Evolutionary conservation across 2,888 invertebrate species (phyloP).

Genomic region (Zelleria hepariella): DNA sequence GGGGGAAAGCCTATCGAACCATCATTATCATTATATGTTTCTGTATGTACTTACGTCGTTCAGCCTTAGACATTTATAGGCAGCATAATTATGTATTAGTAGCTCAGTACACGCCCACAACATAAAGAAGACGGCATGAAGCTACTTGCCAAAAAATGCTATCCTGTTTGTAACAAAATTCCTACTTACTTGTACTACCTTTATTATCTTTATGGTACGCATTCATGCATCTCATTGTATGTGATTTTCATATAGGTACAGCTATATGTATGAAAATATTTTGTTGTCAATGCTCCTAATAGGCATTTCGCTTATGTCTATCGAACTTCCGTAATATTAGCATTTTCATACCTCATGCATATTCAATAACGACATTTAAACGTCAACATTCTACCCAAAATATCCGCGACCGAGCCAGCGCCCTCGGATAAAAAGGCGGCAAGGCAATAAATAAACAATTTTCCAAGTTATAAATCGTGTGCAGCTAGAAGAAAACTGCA

Average conservation of each 20-base stretch:
- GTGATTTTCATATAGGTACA: too few relatives aligned
- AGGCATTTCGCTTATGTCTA: neutral
- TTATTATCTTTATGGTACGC: too few relatives aligned
- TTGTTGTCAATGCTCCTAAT: neutral
- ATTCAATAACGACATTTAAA: neutral
- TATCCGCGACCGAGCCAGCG: neutral
- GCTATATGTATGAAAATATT: neutral
- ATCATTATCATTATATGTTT: too few relatives aligned
- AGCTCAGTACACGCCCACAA: too few relatives aligned
- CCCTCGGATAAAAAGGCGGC: neutral
- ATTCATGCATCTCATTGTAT: too few relatives aligned
- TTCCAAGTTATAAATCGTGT: constrained; percentile 50
- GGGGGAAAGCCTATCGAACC: neutral
- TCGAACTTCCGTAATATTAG: neutral
- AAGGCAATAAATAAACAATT: constrained; percentile 52
- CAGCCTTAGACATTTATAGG: too few relatives aligned
- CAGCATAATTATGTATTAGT: too few relatives aligned
- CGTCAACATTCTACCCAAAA: neutral
- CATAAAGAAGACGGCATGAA: too few relatives aligned
- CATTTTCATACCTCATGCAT: neutral
- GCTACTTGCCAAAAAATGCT: too few relatives aligned
- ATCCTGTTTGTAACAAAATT: too few relatives aligned
- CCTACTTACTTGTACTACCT: too few relatives aligned
- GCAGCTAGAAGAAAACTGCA: constrained; percentile 61
- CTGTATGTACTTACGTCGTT: too few relatives aligned